Evolutionary conservation across 2,888 invertebrate genomes (phyloP).

Genomic region (Morpho achilles): DNA sequence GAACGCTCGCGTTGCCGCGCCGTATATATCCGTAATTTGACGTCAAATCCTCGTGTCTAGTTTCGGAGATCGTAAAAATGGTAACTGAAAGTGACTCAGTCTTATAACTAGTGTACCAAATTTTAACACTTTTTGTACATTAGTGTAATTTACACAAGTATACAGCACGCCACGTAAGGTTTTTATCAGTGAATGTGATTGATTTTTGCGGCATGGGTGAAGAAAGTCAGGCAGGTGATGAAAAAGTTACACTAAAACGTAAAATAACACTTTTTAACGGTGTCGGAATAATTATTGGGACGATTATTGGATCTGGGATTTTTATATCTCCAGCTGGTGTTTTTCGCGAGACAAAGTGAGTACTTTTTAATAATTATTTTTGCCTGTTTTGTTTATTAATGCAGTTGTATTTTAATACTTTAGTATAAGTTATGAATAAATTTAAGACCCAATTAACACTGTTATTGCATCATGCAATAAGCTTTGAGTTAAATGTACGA

Average conservation of each 20-base stretch:
- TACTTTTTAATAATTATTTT: constrained; percentile 27
- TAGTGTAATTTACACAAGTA: constrained; percentile 22
- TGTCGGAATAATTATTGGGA: constrained; percentile 92
- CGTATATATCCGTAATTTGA: constrained; percentile 35
- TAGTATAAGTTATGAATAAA: too few relatives aligned
- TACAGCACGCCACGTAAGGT: constrained; percentile 53
- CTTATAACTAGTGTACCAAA: constrained; percentile 50
- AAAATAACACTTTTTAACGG: constrained; percentile 92
- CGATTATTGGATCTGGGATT: constrained; percentile 94
- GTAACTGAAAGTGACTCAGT: constrained; percentile 65
- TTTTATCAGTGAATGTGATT: constrained; percentile 56
- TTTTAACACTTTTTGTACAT: constrained; percentile 30
- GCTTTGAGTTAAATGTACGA: too few relatives aligned
- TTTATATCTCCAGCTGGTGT: constrained; percentile 95
- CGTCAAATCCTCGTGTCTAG: constrained; percentile 55
- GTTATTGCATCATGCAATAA: too few relatives aligned
- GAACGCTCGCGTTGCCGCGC: constrained; percentile 43
- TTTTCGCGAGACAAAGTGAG: constrained; percentile 81
- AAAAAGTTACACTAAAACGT: constrained; percentile 85
- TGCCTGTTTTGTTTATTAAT: not conserved
- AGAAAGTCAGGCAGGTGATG: constrained; percentile 62
- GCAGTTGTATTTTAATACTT: too few relatives aligned
- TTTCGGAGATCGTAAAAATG: constrained; percentile 63
- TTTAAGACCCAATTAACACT: too few relatives aligned
- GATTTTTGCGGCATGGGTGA: constrained; percentile 75